Evolutionary conservation across 2,888 invertebrate species (phyloP).

Genomic region (Gandaritis pyraliata): DNA sequence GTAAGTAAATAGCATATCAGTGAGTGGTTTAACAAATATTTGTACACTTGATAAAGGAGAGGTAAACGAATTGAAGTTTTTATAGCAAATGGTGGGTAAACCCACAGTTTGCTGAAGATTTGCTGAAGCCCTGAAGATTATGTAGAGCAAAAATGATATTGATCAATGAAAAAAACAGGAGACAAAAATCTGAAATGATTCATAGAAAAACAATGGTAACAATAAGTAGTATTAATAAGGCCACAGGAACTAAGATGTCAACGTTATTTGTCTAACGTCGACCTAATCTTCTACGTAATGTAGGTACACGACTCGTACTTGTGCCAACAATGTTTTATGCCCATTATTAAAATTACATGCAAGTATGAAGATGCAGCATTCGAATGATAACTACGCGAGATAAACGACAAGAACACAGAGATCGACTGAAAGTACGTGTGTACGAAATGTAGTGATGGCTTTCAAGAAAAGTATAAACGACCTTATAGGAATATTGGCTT

Average conservation of each 20-base stretch:
- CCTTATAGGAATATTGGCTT: constrained; percentile 54
- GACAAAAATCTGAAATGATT: constrained; percentile 3
- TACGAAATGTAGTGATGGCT: constrained; percentile 64
- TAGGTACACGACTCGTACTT: constrained; percentile 64
- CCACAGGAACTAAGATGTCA: constrained; percentile 75
- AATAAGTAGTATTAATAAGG: constrained; percentile 37
- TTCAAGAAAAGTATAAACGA: constrained; percentile 56
- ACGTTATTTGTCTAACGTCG: constrained; percentile 70
- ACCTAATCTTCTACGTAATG: constrained; percentile 68
- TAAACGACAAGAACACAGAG: constrained; percentile 59
- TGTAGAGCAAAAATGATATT: background rate
- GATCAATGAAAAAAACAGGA: background rate
- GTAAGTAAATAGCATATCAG: constrained; percentile 25
- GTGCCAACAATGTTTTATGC: constrained; percentile 64
- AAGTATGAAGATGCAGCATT: constrained; percentile 56
- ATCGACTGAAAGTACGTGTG: constrained; percentile 53
- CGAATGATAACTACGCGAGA: constrained; percentile 61
- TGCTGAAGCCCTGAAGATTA: constrained; percentile 1
- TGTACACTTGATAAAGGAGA: constrained; percentile 10
- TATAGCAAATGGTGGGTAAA: background rate
- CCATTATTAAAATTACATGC: constrained; percentile 63
- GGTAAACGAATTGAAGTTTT: constrained; percentile 18
- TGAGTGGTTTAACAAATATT: constrained; percentile 24
- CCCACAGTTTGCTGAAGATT: too few species aligned
- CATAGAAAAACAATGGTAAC: background rate